Percentiles rank a stretch among this genome's conserved stretches.
phyloP scores from a whole-genome alignment of 2,113 vertebrate genomes.

The Lampris megalopsis region DNA sequence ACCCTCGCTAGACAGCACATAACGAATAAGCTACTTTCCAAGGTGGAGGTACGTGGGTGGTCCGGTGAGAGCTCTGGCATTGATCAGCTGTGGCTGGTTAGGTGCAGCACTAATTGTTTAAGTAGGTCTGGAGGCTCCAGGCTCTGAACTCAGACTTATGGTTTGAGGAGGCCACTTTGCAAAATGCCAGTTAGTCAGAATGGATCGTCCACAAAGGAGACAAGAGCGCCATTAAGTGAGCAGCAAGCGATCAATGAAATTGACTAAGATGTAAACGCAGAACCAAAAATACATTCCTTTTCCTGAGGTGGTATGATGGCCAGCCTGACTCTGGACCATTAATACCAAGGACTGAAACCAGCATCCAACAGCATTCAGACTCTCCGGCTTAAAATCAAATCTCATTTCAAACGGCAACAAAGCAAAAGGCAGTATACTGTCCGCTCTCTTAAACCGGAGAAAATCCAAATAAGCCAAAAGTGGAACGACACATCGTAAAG shows the following conservation, averaged over 20 bases:
- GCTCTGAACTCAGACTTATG: constrained; percentile 18
- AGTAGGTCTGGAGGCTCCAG: background rate
- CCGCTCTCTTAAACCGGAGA: too few species aligned
- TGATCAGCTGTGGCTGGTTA: constrained; percentile 28
- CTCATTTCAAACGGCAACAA: too few species aligned
- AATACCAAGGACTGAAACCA: too few species aligned
- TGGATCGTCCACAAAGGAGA: background rate
- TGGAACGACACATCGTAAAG: too few species aligned
- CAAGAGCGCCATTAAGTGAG: constrained; percentile 11
- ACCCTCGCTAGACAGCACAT: background rate
- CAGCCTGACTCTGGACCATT: too few species aligned
- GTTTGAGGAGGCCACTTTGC: constrained; percentile 1
- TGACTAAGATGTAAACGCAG: constrained; percentile 2
- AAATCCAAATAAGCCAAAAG: too few species aligned
- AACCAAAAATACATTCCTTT: background rate
- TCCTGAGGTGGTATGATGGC: background rate
- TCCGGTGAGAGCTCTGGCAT: constrained; percentile 38
- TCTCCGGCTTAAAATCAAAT: too few species aligned
- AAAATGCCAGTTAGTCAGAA: constrained; percentile 11
- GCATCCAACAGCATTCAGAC: too few species aligned
- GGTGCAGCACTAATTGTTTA: constrained; percentile 8
- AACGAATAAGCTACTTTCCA: background rate
- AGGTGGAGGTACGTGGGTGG: background rate
- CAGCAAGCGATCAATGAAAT: constrained; percentile 31
- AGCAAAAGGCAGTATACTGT: too few species aligned